Conservation (phyloP, 1,140 invertebrate species). For the Lepeophtheirus salmonis region DNA sequence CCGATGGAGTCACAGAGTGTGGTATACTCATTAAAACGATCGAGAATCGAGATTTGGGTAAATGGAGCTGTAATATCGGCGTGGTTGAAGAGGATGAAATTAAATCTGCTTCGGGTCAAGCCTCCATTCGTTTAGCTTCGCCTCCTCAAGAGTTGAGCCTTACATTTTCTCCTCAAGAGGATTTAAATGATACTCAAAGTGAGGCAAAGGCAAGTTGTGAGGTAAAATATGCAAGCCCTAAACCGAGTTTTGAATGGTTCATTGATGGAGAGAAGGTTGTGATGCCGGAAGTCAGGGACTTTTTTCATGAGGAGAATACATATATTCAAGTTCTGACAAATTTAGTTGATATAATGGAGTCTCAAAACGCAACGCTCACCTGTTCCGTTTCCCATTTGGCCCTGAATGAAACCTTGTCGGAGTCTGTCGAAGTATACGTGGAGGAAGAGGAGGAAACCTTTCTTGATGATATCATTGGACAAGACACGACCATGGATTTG, state of each 20-base stretch:
- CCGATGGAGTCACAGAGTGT: not conserved
- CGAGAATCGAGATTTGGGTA: not conserved
- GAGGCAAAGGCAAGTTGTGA: not conserved
- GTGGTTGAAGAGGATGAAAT: not conserved
- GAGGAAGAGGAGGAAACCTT: too few species aligned
- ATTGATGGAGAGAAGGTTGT: not conserved
- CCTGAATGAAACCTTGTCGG: too few species aligned
- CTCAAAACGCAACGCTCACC: too few species aligned
- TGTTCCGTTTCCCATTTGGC: too few species aligned
- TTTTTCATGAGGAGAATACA: not conserved
- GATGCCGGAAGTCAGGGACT: not conserved
- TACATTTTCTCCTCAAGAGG: not conserved
- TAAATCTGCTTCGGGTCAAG: not conserved
- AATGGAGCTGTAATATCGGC: conserved; percentile 4
- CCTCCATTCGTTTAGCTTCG: not conserved
- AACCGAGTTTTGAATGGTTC: not conserved
- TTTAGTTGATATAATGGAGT: too few species aligned
- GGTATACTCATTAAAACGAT: not conserved
- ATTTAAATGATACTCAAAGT: not conserved
- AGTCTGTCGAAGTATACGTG: too few species aligned
- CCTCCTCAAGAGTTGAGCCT: not conserved
- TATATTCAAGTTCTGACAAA: too few species aligned
- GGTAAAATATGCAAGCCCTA: not conserved
- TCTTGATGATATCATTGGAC: too few species aligned
- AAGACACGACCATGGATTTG: too few species aligned